Conservation (phyloP, 2,113 vertebrate genomes). For the Azemiops feae region DNA sequence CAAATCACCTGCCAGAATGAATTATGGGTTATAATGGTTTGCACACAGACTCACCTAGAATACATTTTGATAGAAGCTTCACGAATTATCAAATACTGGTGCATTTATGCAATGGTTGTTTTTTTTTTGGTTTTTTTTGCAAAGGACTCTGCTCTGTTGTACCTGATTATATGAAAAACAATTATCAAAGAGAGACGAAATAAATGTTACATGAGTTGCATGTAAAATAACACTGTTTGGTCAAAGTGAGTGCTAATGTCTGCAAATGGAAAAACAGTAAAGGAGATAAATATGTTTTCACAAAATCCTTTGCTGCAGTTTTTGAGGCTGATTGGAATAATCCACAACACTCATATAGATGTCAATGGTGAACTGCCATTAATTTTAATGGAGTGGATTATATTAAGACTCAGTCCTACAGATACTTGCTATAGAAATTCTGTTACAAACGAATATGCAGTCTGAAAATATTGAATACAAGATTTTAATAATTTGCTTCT, state of each 20-base stretch:
- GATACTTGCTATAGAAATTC: background rate
- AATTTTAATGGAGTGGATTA: background rate
- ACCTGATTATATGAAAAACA: background rate
- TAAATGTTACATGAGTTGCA: background rate
- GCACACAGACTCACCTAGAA: conserved; percentile 1
- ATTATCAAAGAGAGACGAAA: background rate
- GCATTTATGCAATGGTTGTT: background rate
- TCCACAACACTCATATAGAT: background rate
- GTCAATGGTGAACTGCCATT: background rate
- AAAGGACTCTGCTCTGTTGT: background rate
- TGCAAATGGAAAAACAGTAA: background rate
- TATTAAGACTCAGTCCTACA: background rate
- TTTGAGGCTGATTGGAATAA: background rate
- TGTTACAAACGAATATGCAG: background rate
- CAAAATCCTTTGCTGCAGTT: background rate
- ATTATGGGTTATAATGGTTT: conserved; percentile 6
- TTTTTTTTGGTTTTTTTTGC: background rate
- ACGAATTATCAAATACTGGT: background rate
- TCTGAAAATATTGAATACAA: background rate
- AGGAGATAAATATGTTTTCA: background rate
- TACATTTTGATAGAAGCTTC: conserved; percentile 4
- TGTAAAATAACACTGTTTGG: background rate
- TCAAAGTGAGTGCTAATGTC: background rate
- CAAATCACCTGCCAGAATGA: background rate
- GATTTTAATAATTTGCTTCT: background rate